phyloP scores from a whole-genome alignment of 2,797 vertebrate genomes.

The Cetoscarus ocellatus region DNA sequence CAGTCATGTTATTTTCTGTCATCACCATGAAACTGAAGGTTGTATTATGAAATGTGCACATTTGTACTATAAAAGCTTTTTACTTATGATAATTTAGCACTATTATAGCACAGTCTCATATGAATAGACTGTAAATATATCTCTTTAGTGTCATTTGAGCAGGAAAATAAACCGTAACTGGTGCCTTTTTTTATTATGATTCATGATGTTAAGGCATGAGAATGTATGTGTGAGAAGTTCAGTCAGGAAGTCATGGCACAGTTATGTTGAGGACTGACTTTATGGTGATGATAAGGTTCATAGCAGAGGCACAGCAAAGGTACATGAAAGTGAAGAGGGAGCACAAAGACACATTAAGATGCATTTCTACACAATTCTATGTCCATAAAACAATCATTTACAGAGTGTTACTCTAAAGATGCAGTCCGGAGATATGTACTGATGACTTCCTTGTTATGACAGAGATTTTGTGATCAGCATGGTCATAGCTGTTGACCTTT shows the following conservation, averaged over 20 bases:
- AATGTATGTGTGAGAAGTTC: conserved; percentile 15
- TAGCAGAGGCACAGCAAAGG: conserved; percentile 8
- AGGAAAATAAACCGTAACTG: conserved; percentile 22
- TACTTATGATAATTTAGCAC: not conserved
- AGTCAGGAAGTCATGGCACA: conserved; percentile 6
- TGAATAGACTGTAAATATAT: not conserved
- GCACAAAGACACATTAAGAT: not conserved
- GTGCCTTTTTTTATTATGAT: conserved; percentile 53
- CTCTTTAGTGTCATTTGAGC: conserved; percentile 10
- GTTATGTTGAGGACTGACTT: conserved; percentile 5
- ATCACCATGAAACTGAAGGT: not conserved
- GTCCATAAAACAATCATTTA: no score
- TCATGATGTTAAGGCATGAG: no score
- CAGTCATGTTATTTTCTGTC: conserved; percentile 11
- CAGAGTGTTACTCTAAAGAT: no score
- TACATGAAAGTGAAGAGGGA: conserved; percentile 2
- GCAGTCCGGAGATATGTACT: no score
- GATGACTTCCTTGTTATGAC: no score
- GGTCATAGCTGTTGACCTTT: no score
- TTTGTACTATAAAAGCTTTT: not conserved
- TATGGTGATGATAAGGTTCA: not conserved
- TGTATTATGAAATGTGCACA: not conserved
- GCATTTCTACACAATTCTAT: not conserved
- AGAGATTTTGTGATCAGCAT: no score
- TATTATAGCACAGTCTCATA: not conserved